Evolutionary conservation across 2,113 vertebrate genomes (phyloP).

Genomic region (Hippoglossus stenolepis): DNA sequence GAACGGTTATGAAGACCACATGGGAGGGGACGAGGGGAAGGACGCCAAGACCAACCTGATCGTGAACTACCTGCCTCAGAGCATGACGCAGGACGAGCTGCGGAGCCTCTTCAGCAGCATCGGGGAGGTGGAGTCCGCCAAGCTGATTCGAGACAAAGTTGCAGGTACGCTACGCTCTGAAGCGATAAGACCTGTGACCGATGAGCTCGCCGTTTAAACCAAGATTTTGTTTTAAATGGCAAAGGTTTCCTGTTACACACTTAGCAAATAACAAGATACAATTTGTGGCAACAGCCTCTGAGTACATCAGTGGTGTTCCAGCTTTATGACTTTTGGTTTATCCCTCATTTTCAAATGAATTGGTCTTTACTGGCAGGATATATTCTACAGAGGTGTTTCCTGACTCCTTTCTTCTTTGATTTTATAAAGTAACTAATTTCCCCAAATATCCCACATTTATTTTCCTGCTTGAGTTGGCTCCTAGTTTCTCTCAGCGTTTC

Average conservation of each 20-base stretch:
- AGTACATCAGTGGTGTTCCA: slow-evolving; percentile 32
- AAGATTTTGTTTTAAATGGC: slow-evolving; percentile 21
- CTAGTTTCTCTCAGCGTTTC: slow-evolving; percentile 40
- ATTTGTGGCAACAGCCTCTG: slow-evolving; percentile 19
- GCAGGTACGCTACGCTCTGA: slow-evolving; percentile 86
- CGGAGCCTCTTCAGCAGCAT: slow-evolving; percentile 98
- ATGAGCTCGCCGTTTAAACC: slow-evolving; percentile 1
- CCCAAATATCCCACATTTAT: slow-evolving; percentile 17
- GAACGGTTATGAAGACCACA: slow-evolving; percentile 99
- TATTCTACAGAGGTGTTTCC: slow-evolving; percentile 13
- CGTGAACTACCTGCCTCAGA: slow-evolving; percentile 98
- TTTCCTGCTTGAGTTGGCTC: slow-evolving; percentile 29
- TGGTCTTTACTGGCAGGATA: slow-evolving; percentile 14
- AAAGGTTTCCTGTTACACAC: slow-evolving; percentile 19
- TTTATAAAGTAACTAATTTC: slow-evolving; percentile 24
- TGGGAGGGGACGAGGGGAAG: slow-evolving; percentile 93
- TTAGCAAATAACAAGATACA: not conserved
- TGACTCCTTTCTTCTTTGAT: slow-evolving; percentile 13
- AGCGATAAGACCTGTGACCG: slow-evolving; percentile 13
- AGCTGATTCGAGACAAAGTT: slow-evolving; percentile 98
- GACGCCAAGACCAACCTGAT: slow-evolving; percentile 97
- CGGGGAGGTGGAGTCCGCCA: slow-evolving; percentile 96
- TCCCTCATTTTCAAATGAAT: not conserved
- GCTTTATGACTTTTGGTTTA: slow-evolving; percentile 6
- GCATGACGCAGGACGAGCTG: slow-evolving; percentile 97